A percentile compares a stretch with the other conserved stretches of the same genome.
Evolutionary conservation across 37 sponge, comb jelly and placozoan genomes (phyloP).

Genomic region (Corticium candelabrum): DNA sequence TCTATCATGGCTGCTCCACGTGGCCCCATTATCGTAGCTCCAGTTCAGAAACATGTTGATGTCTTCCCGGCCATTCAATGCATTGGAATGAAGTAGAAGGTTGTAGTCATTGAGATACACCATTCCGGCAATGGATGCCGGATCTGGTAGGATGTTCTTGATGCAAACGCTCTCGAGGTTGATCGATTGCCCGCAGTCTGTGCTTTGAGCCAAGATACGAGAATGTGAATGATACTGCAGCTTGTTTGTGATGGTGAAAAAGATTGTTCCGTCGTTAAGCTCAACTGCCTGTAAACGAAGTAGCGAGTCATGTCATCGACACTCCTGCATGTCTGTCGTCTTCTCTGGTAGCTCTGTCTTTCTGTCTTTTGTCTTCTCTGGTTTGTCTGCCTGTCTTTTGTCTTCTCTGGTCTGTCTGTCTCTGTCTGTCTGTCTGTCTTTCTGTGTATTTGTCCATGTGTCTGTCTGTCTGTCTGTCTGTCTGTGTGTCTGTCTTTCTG

Average conservation of each 20-base stretch:
- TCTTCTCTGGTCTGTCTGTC: too few relatives aligned
- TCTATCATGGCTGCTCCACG: background rate
- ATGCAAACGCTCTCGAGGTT: background rate
- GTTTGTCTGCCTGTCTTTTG: too few relatives aligned
- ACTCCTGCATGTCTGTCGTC: too few relatives aligned
- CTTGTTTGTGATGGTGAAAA: background rate
- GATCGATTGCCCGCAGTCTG: background rate
- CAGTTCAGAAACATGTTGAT: background rate
- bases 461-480: too few relatives aligned
- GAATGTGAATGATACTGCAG: background rate
- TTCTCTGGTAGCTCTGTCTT: too few relatives aligned
- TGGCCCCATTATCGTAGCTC: background rate
- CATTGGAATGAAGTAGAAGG: background rate
- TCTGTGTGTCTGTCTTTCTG: too few relatives aligned
- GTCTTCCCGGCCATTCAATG: background rate
- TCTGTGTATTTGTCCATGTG: too few relatives aligned
- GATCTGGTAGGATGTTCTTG: background rate
- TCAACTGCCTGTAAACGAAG: too few relatives aligned
- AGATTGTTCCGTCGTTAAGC: background rate
- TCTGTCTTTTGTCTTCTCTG: too few relatives aligned
- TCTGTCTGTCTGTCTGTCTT: too few relatives aligned
- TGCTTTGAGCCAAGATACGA: background rate
- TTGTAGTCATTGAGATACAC: background rate
- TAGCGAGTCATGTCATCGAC: too few relatives aligned
- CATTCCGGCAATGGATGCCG: background rate